phyloP scores from a whole-genome alignment of 1,140 invertebrate genomes.

The Aphelenchoides fujianensis region DNA sequence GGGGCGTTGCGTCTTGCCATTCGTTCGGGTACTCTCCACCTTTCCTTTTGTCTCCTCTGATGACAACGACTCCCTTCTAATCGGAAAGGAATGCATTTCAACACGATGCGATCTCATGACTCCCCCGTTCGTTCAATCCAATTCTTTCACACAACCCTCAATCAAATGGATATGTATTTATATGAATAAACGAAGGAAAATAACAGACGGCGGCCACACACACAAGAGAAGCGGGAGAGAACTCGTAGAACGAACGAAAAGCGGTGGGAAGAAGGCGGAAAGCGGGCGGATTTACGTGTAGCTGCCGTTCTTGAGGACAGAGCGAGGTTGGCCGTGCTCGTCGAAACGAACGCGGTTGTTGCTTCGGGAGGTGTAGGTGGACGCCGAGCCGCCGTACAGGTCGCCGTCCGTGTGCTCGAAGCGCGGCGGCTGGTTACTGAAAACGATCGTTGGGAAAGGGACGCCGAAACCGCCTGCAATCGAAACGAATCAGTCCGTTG shows the following conservation, averaged over 20 bases:
- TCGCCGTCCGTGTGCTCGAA: constrained; percentile 19
- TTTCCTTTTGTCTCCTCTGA: too few species aligned
- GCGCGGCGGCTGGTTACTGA: constrained; percentile 45
- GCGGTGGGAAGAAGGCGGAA: too few species aligned
- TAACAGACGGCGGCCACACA: neutral
- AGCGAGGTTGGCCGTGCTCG: constrained; percentile 37
- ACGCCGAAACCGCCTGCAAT: constrained; percentile 48
- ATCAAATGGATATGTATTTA: constrained; percentile 1
- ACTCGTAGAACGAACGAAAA: neutral
- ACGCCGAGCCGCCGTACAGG: constrained; percentile 29
- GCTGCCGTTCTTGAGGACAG: constrained; percentile 42
- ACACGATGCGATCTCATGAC: neutral
- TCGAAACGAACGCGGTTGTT: constrained; percentile 44
- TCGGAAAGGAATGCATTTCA: neutral
- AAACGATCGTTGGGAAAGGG: constrained; percentile 43
- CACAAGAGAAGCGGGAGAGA: too few species aligned
- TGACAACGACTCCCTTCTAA: too few species aligned
- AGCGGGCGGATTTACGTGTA: too few species aligned
- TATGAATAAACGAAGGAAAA: constrained; percentile 5
- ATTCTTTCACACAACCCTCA: too few species aligned
- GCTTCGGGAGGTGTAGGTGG: constrained; percentile 25
- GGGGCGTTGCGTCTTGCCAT: neutral
- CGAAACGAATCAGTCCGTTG: too few species aligned
- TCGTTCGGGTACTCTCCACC: neutral
- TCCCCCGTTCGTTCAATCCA: too few species aligned